phyloP scores from a whole-genome alignment of 2,888 invertebrate species.

The Diploptera punctata region DNA sequence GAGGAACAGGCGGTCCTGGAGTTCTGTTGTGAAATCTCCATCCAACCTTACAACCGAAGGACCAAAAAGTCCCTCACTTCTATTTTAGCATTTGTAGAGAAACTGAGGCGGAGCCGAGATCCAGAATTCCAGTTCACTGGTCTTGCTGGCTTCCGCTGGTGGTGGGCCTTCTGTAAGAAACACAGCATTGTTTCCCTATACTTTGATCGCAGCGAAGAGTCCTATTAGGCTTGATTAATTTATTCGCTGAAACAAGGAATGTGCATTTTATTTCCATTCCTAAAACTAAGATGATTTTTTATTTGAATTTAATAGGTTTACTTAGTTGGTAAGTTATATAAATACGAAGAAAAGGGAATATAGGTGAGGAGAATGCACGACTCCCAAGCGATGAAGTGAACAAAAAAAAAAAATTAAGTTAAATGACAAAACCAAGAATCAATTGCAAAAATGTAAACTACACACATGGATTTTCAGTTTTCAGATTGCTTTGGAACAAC shows the following conservation, averaged over 20 bases:
- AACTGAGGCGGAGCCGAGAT: conserved; percentile 64
- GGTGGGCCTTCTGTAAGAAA: conserved; percentile 85
- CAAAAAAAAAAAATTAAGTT: too few species aligned
- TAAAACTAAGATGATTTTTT: too few species aligned
- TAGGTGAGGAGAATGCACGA: too few species aligned
- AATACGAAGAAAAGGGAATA: too few species aligned
- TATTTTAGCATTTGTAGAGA: conserved; percentile 70
- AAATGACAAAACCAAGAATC: too few species aligned
- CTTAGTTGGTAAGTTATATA: too few species aligned
- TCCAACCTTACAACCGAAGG: conserved; percentile 72
- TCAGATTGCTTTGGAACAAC: too few species aligned
- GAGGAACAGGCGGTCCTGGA: conserved; percentile 73
- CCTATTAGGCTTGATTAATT: neutral
- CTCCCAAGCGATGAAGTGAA: too few species aligned
- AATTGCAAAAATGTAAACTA: too few species aligned
- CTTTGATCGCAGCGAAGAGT: conserved; percentile 52
- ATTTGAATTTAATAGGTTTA: too few species aligned
- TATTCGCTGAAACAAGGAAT: conserved; percentile 12
- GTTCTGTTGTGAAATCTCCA: conserved; percentile 74
- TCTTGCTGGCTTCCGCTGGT: conserved; percentile 78
- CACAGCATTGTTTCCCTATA: conserved; percentile 74
- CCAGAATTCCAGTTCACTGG: conserved; percentile 71
- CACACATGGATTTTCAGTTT: too few species aligned
- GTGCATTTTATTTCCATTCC: too few species aligned
- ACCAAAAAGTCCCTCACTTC: conserved; percentile 71